Evolutionary conservation across 1,140 invertebrate species (phyloP), one percentile per base, ranked within the genome.

Genomic region (Papilio dardanus): DNA sequence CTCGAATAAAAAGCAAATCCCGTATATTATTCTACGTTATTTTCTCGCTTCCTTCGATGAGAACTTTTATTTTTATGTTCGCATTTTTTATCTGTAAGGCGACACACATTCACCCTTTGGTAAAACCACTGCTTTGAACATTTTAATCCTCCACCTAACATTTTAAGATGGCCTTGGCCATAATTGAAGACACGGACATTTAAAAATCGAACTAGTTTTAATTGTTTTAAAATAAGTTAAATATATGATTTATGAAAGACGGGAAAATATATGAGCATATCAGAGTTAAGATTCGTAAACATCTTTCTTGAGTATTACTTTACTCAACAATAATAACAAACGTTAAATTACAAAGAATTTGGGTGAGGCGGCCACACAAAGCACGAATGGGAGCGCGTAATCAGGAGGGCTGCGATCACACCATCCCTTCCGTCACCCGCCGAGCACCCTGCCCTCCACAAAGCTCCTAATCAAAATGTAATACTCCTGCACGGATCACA

Each of bases 1-100:
- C 86, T 92, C 92, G 91, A 93, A 93, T 93, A 93, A 93, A 93
- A 92, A 86, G 86, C 82, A 83, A 88, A 88, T 93, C 92, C 89
- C 89, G 90, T 92, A 93, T 93, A 93, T 92, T 93, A 93, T 93
- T 91, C 88, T 81, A 77, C 79, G 86, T 88, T 90, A 87, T 93
- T 93, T 91, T 90, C 90, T 89, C 89, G 87, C 83, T 93, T 90
- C 88, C 87, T 88, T 88, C 88, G 82, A 92, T 91, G 91, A 87
- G 86, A 93, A 93, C 92, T 91, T 92, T 93, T 92, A 92, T 93
- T 93, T 93, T 92, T 93, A 93, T 92, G 87, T 86, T 88, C 90
- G 88, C 88, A 91, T 91, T 90, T 90, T n/a, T 92, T 92, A 93
- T 93, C 91, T 86, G 88, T 86, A 83, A 77, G 83, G 88, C 83